These are phyloP conservation scores for Chromis chromis DNA, from an alignment of 2,797 vertebrate species.

Conservation along the genomic window DNA sequence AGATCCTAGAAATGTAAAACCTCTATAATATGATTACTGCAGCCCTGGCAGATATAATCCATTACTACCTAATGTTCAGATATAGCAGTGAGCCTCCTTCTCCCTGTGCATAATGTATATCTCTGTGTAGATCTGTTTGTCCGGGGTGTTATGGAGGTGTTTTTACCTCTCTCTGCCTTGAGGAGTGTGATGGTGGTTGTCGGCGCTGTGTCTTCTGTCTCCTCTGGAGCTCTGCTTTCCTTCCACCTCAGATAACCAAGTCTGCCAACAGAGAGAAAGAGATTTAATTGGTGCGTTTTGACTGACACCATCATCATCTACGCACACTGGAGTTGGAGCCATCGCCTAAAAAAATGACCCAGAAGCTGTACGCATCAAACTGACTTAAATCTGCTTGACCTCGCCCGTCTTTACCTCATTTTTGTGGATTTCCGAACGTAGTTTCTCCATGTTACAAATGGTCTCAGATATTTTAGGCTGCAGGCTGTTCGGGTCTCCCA, in stretches of 20 bases:
- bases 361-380: neutral
- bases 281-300: neutral
- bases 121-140: too few relatives aligned
- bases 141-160: neutral
- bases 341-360: neutral
- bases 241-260: slow-evolving; percentile 97
- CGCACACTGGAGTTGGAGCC: neutral
- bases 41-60: too few relatives aligned
- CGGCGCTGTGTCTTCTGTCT: slow-evolving; percentile 93
- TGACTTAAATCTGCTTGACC: neutral
- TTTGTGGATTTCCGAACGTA: slow-evolving; percentile 97
- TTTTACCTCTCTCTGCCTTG: slow-evolving; percentile 96
- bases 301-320: neutral
- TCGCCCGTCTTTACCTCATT: slow-evolving; percentile 88
- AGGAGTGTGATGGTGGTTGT: slow-evolving; percentile 95
- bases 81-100: too few relatives aligned
- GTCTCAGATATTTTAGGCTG: slow-evolving; percentile 98
- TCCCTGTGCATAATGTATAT: too few relatives aligned
- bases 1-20: too few relatives aligned
- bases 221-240: slow-evolving; percentile 92
- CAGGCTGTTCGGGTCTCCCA: slow-evolving; percentile 97
- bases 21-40: too few relatives aligned
- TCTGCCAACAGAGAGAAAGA: slow-evolving; percentile 76
- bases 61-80: too few relatives aligned
- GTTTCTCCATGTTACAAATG: slow-evolving; percentile 95